Evolutionary conservation across 2,797 vertebrate species (phyloP).

Genomic region (Pseudochirops cupreus): DNA sequence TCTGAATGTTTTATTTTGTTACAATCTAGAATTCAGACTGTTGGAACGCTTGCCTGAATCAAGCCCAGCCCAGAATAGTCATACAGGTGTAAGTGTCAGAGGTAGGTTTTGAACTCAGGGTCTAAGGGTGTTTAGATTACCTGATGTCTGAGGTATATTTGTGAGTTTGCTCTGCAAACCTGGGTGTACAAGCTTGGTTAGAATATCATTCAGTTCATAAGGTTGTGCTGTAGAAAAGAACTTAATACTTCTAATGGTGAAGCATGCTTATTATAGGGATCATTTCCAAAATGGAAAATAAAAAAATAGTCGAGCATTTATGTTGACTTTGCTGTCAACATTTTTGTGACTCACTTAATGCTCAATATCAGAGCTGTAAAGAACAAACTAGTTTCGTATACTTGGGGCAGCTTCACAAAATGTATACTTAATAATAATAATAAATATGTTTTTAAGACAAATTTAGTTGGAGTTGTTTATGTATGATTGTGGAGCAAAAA

Average conservation of each 20-base stretch:
- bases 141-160: not conserved
- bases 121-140: not conserved
- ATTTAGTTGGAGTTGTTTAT: not conserved
- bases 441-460: not conserved
- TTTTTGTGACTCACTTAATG: not conserved
- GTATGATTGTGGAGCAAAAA: not conserved
- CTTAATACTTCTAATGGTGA: slow-evolving; percentile 1
- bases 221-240: slow-evolving; percentile 21
- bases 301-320: not conserved
- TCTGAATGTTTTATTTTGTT: not conserved
- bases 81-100: not conserved
- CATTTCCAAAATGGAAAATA: not conserved
- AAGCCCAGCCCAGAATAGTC: not conserved
- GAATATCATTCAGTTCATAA: slow-evolving; percentile 31
- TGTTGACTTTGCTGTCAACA: not conserved
- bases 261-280: slow-evolving; percentile 12
- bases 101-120: not conserved
- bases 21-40: not conserved
- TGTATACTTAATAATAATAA: not conserved
- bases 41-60: not conserved
- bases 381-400: not conserved
- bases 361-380: not conserved
- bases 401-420: not conserved
- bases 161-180: not conserved
- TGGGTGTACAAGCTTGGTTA: not conserved